These are phyloP conservation scores for Ophion obscuratus DNA, from an alignment of 2,888 invertebrate species.

Conservation along the genomic window DNA sequence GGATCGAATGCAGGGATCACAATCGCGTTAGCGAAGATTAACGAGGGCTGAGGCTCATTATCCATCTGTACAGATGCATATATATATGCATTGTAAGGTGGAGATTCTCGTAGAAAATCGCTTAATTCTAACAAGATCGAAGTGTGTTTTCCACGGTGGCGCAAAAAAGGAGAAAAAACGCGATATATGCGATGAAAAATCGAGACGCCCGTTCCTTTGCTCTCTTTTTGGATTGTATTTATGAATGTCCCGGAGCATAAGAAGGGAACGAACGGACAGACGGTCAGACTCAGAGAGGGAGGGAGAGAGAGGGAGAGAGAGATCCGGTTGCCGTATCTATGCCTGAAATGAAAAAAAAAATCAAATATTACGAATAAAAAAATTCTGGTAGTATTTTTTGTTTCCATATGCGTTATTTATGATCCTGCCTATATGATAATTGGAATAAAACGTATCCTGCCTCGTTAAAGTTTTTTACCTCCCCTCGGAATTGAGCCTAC, in stretches of 20 bases:
- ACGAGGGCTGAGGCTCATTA: slow-evolving; percentile 66
- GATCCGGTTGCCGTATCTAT: slow-evolving; percentile 48
- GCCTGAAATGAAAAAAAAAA: too few species aligned
- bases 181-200: slow-evolving; percentile 77
- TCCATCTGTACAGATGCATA: slow-evolving; percentile 9
- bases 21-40: slow-evolving; percentile 78
- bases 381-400: too few species aligned
- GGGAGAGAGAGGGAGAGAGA: slow-evolving; percentile 5
- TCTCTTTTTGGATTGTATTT: slow-evolving; percentile 64
- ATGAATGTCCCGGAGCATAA: slow-evolving; percentile 74
- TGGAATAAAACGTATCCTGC: too few species aligned
- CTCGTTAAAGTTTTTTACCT: too few species aligned
- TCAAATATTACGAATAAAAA: too few species aligned
- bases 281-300: slow-evolving; percentile 66
- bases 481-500: too few species aligned
- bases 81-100: background rate
- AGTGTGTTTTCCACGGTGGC: slow-evolving; percentile 30
- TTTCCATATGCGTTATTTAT: too few species aligned
- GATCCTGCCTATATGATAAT: too few species aligned
- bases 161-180: slow-evolving; percentile 58
- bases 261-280: slow-evolving; percentile 71
- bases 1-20: slow-evolving; percentile 48
- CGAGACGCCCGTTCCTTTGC: slow-evolving; percentile 68
- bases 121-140: slow-evolving; percentile 20
- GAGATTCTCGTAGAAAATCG: slow-evolving; percentile 40